Percentiles rank a stretch among this genome's conserved stretches.
Evolutionary conservation across 2,888 invertebrate species (phyloP).

Genomic region (Acanthosoma haemorrhoidale): DNA sequence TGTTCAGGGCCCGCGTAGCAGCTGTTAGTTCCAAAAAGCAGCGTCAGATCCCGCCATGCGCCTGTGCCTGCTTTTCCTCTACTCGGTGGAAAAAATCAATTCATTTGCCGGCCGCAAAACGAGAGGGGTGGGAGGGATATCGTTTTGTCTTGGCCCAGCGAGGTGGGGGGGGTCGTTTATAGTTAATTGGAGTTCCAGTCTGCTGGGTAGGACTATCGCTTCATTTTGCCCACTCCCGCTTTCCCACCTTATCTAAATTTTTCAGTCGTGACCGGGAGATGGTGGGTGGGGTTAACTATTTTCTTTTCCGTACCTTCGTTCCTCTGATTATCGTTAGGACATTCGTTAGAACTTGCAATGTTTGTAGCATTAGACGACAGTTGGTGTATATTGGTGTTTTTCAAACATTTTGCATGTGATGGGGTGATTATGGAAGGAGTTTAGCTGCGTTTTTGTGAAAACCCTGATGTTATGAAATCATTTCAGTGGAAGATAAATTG

Average conservation of each 20-base stretch:
- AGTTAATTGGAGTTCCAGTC: conserved; percentile 28
- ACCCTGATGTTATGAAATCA: no score
- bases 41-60: neutral
- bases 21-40: conserved; percentile 20
- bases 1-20: neutral
- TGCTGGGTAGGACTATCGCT: conserved; percentile 15
- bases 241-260: conserved; percentile 26
- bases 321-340: neutral
- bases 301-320: neutral
- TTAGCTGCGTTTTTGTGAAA: no score
- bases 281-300: no score
- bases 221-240: conserved; percentile 32
- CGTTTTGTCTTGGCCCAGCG: neutral
- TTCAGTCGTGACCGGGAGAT: no score
- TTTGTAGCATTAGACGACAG: neutral
- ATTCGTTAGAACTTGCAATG: neutral
- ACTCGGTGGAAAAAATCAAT: conserved; percentile 26
- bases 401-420: no score
- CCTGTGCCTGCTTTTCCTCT: neutral
- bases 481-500: no score
- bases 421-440: no score
- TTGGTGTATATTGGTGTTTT: no score
- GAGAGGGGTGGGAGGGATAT: neutral
- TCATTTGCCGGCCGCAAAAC: conserved; percentile 23
- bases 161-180: neutral